Percentiles rank a stretch among this genome's conserved stretches.
These are phyloP conservation scores for Pardalotus punctatus DNA, from an alignment of 2,113 vertebrate genomes.

Conservation along the genomic window DNA sequence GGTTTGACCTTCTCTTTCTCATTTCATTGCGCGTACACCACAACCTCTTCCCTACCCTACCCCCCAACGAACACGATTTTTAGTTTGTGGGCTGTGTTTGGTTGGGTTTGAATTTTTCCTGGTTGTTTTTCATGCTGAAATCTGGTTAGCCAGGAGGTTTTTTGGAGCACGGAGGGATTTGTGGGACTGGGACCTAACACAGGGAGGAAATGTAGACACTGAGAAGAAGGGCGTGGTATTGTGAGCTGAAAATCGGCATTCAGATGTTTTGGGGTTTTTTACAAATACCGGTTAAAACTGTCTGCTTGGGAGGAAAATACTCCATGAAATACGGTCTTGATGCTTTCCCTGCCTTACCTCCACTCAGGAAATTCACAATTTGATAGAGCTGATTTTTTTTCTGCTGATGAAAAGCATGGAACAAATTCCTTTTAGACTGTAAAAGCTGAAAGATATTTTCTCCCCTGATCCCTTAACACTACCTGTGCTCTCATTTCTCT, in stretches of 20 bases:
- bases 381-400: neutral
- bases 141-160: neutral
- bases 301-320: neutral
- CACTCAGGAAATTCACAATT: neutral
- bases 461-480: neutral
- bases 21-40: neutral
- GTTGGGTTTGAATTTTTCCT: slow-evolving; percentile 14
- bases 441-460: neutral
- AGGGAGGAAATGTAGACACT: neutral
- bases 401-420: neutral
- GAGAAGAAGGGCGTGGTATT: neutral
- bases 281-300: neutral
- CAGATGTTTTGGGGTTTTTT: neutral
- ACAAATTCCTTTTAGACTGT: neutral
- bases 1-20: neutral
- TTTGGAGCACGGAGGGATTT: neutral
- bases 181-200: neutral
- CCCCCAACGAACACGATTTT: neutral
- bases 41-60: neutral
- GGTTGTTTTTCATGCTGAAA: neutral
- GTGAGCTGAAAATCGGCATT: neutral
- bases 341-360: neutral
- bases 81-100: neutral
- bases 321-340: neutral
- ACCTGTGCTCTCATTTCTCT: neutral